A percentile compares a stretch with the other conserved stretches of the same genome.
Evolutionary conservation across 1,140 invertebrate species (phyloP).

Genomic region (Pseudomyrmex concolor): DNA sequence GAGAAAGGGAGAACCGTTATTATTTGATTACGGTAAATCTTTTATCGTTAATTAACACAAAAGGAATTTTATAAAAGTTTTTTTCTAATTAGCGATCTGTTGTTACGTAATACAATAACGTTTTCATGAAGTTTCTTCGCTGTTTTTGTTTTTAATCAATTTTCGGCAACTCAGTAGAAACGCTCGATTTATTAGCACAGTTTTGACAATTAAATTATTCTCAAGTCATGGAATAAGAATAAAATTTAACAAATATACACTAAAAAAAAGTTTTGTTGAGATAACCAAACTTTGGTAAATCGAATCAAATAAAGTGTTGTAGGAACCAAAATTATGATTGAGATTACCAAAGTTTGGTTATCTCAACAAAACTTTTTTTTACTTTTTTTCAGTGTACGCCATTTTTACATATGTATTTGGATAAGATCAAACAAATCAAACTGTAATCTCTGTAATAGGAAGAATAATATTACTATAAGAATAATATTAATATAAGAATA

Average conservation of each 20-base stretch:
- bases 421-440: constrained; percentile 10
- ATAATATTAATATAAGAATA: constrained; percentile 55
- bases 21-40: background rate
- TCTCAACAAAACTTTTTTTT: no score
- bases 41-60: background rate
- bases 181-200: background rate
- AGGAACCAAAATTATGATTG: no score
- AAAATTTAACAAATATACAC: constrained; percentile 33
- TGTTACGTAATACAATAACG: background rate
- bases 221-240: constrained; percentile 24
- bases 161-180: background rate
- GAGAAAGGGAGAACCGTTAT: constrained; percentile 21
- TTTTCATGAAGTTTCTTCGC: background rate
- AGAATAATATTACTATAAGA: constrained; percentile 55
- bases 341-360: no score
- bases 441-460: constrained; percentile 4
- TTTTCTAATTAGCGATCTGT: background rate
- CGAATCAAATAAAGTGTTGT: no score
- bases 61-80: background rate
- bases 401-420: constrained; percentile 3
- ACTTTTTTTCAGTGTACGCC: no score
- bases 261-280: no score
- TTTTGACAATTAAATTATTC: background rate
- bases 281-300: no score
- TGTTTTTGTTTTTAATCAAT: background rate